Conservation (phyloP, 2,113 vertebrate genomes). For the Leptobrachium ailaonicum region DNA sequence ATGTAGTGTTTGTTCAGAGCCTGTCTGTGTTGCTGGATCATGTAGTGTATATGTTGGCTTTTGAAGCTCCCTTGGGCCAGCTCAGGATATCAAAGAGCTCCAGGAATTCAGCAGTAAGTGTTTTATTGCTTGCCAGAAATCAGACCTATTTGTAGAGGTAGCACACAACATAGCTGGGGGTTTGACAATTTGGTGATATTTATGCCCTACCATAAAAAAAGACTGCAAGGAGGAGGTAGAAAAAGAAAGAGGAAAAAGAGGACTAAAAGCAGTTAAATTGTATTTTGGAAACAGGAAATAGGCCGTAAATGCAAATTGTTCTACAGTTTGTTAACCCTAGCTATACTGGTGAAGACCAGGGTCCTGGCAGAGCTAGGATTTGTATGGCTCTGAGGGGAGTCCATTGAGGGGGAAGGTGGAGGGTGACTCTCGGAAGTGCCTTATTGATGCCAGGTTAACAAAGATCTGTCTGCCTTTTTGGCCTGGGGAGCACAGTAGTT, state of each 20-base stretch:
- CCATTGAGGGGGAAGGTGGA: constrained; percentile 69
- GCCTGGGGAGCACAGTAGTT: constrained; percentile 58
- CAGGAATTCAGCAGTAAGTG: constrained; percentile 81
- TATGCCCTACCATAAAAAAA: constrained; percentile 77
- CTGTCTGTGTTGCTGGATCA: background rate
- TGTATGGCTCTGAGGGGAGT: background rate
- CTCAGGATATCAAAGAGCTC: constrained; percentile 74
- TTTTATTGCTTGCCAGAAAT: constrained; percentile 85
- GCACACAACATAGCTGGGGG: constrained; percentile 76
- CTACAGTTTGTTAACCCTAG: constrained; percentile 67
- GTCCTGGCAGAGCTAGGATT: background rate
- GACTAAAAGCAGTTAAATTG: constrained; percentile 61
- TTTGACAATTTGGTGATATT: constrained; percentile 81
- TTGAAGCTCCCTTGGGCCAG: constrained; percentile 69
- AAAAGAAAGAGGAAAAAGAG: constrained; percentile 62
- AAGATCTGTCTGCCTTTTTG: constrained; percentile 65
- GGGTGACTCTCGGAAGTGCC: constrained; percentile 70
- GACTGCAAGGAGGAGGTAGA: constrained; percentile 27
- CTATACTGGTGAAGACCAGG: background rate
- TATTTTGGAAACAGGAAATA: constrained; percentile 86
- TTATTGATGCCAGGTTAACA: constrained; percentile 79
- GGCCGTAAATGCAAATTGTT: constrained; percentile 86
- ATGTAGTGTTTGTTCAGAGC: constrained; percentile 14
- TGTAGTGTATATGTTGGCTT: constrained; percentile 58
- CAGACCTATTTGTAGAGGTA: constrained; percentile 82